Conservation (phyloP, 2,888 invertebrate genomes). For the Eulithis prunata region DNA sequence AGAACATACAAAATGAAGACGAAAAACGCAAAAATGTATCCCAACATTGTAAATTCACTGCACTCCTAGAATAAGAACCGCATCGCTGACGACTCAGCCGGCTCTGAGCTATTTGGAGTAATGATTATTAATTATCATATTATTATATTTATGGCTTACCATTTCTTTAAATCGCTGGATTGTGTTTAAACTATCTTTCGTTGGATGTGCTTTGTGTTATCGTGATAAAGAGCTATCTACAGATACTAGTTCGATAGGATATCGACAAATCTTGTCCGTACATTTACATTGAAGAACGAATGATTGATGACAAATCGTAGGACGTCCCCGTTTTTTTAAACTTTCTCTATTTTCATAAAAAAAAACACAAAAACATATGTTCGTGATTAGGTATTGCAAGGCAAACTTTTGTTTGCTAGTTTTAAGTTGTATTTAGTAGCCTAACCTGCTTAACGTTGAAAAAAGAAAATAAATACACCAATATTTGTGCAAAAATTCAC, state of each 20-base stretch:
- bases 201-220: conserved; percentile 35
- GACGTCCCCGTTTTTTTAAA: conserved; percentile 18
- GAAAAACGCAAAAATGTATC: conserved; percentile 42
- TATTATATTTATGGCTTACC: conserved; percentile 64
- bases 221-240: conserved; percentile 39
- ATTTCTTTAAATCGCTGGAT: conserved; percentile 64
- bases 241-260: conserved; percentile 35
- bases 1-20: conserved; percentile 54
- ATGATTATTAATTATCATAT: conserved; percentile 49
- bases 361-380: neutral
- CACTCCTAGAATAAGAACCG: conserved; percentile 24
- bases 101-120: conserved; percentile 29
- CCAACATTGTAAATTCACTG: conserved; percentile 40
- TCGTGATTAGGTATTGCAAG: too few relatives aligned
- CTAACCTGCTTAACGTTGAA: too few relatives aligned
- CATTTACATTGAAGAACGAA: conserved; percentile 17
- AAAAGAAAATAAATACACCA: too few relatives aligned
- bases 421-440: too few relatives aligned
- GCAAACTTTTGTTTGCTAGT: too few relatives aligned
- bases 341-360: neutral
- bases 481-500: neutral
- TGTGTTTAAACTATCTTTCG: conserved; percentile 58
- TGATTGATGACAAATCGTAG: conserved; percentile 31
- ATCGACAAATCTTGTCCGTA: conserved; percentile 28
- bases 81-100: conserved; percentile 28